Evolutionary conservation across 2,797 vertebrate genomes (phyloP), one percentile per base, ranked within the genome.

Genomic region (Petrocephalus sullivani): DNA sequence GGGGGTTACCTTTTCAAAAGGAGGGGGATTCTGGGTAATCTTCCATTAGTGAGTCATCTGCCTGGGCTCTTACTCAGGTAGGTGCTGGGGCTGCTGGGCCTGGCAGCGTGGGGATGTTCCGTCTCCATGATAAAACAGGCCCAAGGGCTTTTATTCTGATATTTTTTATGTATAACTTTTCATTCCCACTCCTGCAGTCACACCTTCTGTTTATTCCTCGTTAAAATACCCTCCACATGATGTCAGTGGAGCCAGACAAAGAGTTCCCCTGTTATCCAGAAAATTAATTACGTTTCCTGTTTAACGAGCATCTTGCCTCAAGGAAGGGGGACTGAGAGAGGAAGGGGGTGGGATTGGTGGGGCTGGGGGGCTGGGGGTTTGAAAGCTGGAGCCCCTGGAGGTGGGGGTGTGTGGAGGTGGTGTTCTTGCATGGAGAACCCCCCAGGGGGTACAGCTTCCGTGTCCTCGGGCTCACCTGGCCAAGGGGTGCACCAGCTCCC

Each of bases 201-300:
- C 88, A 71, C 88, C 82, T 85, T 16, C 21, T 57, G 88, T 56
- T 67, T 54, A 81, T 85, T 75, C 46, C 88, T 75, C 51, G 23
- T 67, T 64, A 49, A 37, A 60, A 85, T 84, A 19, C n/a, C 81
- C 9, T 67, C 53, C 82, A n/a, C 87, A 41, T 85, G 87, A 85
- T 46, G 88, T 85, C 83, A 71, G 60, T 61, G 19, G 28, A 14
- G 28, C 60, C 19, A 56, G 57, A 84, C 81, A 88, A 88, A 88
- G 87, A 67, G 37, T 46, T 64, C 19, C 57, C n/a, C 82, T 85
- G 83, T 88, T 85, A 56, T 41, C 60, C 58, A 85, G 51, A 56
- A 82, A 88, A 88, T 75, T 57, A 88, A 88, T 67, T 54, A 85
- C 58, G 49, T 88, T 46, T 83, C 75, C 56, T 83, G 78, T 88